Evolutionary conservation across 1,140 invertebrate genomes (phyloP), one percentile per base, ranked within the genome.

Genomic region (Drosophila micromelanica): DNA sequence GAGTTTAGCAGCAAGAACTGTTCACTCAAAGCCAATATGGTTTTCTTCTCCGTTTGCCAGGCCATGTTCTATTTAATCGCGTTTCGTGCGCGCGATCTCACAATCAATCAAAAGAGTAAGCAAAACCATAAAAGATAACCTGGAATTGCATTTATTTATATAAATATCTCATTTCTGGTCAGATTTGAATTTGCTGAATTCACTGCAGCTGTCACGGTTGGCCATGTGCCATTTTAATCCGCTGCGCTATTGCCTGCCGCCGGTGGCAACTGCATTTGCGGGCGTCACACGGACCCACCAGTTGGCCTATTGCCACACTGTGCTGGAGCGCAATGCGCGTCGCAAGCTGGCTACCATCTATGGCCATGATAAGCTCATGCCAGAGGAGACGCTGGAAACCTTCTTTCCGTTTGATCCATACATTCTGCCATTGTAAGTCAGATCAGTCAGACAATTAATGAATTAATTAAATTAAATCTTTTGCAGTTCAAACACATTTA

Each of bases 1-100:
- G 73, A 81, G 38, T 80, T 78, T 52, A 80, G 73, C 51, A 80
- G 76, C 56, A 76, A 86, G 9, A 93, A 94, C 89, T 91, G 93
- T 55, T 93, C 94, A 72, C 68, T 93, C 1, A 94, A 95, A 87
- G 93, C 95, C 3, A 97, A 99, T 91, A 93, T 94, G 30, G 95
- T 98, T 1, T 99, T 99, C 92, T 98, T 98, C 91, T 95, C 96
- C 12, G 95, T 98, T 9, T 98, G 97, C 86, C 97, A 99, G 92
- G 95, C 96, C 0, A 93, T 98, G 32, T 98, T 99, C 91, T 98
- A 98, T 92, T 93, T 98, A 3, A 95, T 99, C 61, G 95, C 96
- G 1, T 98, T 98, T 91, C 95, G 97, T 73, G 95, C 97, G 86
- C 95, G 95, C 80, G 96, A 98, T 90, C 93, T 98, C 64, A 95